These are phyloP conservation scores for Plumapathes pennacea DNA, from an alignment of 92 coral and sea anemone genomes.

Conservation along the genomic window DNA sequence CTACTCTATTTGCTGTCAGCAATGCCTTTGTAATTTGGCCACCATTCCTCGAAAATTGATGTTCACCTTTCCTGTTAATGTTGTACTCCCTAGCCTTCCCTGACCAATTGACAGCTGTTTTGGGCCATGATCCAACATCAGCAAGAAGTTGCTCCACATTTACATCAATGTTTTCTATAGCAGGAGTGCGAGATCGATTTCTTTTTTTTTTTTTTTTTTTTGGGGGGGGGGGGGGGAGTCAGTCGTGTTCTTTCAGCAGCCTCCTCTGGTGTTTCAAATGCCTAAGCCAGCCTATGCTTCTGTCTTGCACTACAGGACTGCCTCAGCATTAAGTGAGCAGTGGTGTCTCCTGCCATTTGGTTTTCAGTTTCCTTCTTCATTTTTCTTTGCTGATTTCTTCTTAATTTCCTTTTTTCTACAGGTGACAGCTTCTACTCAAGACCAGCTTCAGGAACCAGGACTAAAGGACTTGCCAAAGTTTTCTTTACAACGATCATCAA, in stretches of 20 bases:
- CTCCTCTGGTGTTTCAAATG: conserved; percentile 32
- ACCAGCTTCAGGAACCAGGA: conserved; percentile 22
- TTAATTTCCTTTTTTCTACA: conserved; percentile 21
- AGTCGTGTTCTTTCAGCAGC: conserved; percentile 34
- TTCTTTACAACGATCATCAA: conserved; percentile 26
- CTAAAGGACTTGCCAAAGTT: conserved; percentile 20
- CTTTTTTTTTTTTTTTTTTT: too few species aligned
- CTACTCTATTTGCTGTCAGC: conserved; percentile 7
- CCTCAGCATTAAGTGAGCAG: conserved; percentile 19
- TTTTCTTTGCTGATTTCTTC: conserved; percentile 18
- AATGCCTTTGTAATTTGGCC: conserved; percentile 23
- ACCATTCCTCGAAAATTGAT: conserved; percentile 1
- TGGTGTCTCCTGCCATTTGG: conserved; percentile 4
- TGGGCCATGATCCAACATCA: too few species aligned
- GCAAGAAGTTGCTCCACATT: too few species aligned
- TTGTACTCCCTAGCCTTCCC: conserved; percentile 30
- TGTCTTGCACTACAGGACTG: conserved; percentile 6
- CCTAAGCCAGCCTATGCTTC: conserved; percentile 25
- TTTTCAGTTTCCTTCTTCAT: conserved; percentile 11
- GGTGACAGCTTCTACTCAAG: conserved; percentile 28
- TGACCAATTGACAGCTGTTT: conserved; percentile 14
- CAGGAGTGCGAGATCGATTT: conserved; percentile 21
- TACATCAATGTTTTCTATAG: conserved; percentile 1
- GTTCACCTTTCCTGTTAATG: conserved; percentile 7
- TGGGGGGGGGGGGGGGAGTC: too few species aligned